phyloP scores from a whole-genome alignment of 2,888 invertebrate genomes.

The Tetragonisca angustula region DNA sequence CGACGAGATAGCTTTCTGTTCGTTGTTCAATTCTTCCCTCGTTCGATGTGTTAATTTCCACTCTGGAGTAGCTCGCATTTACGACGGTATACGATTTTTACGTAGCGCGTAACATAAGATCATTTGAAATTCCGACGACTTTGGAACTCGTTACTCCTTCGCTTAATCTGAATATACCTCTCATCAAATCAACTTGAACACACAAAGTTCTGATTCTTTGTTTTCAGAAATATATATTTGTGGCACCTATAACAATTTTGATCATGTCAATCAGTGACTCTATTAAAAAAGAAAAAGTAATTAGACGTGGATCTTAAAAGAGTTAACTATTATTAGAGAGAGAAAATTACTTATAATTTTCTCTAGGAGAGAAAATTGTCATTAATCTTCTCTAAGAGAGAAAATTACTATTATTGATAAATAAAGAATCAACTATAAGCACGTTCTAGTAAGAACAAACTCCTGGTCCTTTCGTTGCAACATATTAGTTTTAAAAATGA shows the following conservation, averaged over 20 bases:
- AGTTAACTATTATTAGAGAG: no score
- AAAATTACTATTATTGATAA: not conserved
- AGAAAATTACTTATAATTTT: no score
- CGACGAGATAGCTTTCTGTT: not conserved
- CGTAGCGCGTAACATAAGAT: not conserved
- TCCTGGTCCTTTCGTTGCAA: not conserved
- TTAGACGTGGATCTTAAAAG: no score
- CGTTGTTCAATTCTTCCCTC: not conserved
- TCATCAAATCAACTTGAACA: no score
- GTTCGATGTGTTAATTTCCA: constrained; percentile 19
- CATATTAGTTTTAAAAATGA: not conserved
- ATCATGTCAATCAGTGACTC: not conserved
- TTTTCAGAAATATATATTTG: not conserved
- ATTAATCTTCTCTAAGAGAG: no score
- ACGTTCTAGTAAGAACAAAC: not conserved
- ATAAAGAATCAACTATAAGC: not conserved
- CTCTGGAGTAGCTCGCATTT: not conserved
- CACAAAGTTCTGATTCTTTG: no score
- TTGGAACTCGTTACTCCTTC: no score
- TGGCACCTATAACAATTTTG: rapidly evolving
- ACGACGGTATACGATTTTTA: constrained; percentile 9
- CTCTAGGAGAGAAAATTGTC: no score
- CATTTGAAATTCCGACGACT: not conserved
- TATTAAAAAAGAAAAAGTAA: not conserved
- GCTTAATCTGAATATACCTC: not conserved